A percentile compares a stretch with the other conserved stretches of the same genome.
These are phyloP conservation scores for Tachuris rubrigastra DNA, from an alignment of 2,113 vertebrate species.

Conservation along the genomic window DNA sequence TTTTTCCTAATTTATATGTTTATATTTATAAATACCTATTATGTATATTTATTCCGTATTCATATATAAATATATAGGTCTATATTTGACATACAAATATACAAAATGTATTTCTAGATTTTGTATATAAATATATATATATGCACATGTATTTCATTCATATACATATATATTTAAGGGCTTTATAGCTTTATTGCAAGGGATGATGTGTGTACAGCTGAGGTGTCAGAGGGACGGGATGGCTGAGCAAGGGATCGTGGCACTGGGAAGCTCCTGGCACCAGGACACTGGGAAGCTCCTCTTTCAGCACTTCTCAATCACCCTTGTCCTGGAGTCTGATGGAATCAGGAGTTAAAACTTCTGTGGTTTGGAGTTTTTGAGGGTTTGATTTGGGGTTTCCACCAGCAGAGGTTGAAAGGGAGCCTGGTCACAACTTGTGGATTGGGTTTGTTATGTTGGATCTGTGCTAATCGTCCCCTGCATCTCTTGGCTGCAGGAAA, in stretches of 20 bases:
- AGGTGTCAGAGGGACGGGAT: not conserved
- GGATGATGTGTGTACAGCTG: too few species aligned
- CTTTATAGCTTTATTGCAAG: not conserved
- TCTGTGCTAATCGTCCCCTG: not conserved
- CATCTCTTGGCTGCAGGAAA: not conserved
- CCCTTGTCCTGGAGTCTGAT: not conserved
- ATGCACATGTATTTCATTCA: not conserved
- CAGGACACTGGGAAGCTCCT: not conserved
- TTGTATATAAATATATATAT: too few species aligned
- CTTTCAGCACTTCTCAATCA: not conserved
- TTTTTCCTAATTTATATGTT: too few species aligned
- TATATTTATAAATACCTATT: too few species aligned
- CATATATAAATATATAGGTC: too few species aligned
- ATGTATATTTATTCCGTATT: too few species aligned
- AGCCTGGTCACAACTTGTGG: not conserved
- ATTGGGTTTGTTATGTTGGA: not conserved
- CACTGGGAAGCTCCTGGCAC: not conserved
- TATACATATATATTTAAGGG: not conserved
- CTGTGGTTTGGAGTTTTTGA: fast-evolving
- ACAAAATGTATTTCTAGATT: too few species aligned
- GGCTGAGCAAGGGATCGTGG: not conserved
- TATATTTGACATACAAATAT: too few species aligned
- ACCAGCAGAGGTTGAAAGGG: not conserved
- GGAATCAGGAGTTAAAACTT: not conserved
- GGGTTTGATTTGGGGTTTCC: not conserved